Evolutionary conservation across 2,888 invertebrate species (phyloP).

Genomic region (Tuberolachnus salignus): DNA sequence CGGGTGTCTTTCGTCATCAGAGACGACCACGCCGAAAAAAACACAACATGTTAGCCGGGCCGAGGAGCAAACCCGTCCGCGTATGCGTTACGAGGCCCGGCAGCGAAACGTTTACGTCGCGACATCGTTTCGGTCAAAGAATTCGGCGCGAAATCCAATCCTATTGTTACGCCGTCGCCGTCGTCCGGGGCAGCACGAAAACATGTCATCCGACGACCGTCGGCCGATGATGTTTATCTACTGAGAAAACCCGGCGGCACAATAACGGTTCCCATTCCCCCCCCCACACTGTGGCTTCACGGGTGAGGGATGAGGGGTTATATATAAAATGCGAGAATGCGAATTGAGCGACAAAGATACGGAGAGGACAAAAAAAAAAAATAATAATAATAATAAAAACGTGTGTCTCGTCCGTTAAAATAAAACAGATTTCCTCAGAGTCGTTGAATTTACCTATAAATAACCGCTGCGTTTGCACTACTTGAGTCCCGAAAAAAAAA

Average conservation of each 20-base stretch:
- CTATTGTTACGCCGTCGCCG: conserved; percentile 36
- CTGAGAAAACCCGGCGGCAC: not conserved
- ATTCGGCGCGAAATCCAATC: conserved; percentile 48
- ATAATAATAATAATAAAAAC: too few relatives aligned
- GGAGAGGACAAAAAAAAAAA: conserved; percentile 5
- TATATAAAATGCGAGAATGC: not conserved
- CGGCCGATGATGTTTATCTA: conserved; percentile 53
- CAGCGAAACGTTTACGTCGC: not conserved
- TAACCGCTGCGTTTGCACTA: too few relatives aligned
- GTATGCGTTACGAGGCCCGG: too few relatives aligned
- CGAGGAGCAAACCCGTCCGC: too few relatives aligned
- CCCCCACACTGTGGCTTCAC: too few relatives aligned
- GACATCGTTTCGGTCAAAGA: conserved; percentile 37
- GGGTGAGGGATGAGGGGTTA: too few relatives aligned
- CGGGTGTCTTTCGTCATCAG: conserved; percentile 18
- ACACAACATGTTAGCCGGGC: conserved; percentile 23
- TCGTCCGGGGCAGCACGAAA: conserved; percentile 25
- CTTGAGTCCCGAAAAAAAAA: too few relatives aligned
- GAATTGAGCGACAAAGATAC: not conserved
- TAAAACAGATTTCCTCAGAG: conserved; percentile 44
- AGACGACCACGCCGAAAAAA: conserved; percentile 37
- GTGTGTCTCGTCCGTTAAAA: conserved; percentile 32
- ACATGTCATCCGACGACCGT: conserved; percentile 48
- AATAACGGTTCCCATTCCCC: conserved; percentile 37
- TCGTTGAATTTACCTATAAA: conserved; percentile 36